Evolutionary conservation across 2,797 vertebrate genomes (phyloP).

Genomic region (Nannoperca obscura): DNA sequence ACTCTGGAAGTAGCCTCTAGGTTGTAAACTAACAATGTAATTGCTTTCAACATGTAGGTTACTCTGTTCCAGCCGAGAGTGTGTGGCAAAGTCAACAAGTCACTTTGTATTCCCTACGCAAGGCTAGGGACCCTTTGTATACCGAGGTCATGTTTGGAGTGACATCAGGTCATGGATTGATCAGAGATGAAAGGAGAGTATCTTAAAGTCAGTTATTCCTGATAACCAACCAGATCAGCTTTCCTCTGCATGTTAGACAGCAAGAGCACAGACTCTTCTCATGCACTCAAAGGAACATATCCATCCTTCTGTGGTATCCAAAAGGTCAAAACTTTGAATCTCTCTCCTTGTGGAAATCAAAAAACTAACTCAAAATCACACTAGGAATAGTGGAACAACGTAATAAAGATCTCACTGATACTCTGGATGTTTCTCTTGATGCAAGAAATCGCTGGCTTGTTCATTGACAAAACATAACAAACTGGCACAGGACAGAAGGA

Average conservation of each 20-base stretch:
- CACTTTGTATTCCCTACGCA: neutral
- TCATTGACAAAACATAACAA: too few relatives aligned
- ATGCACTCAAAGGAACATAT: neutral
- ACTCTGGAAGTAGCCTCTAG: neutral
- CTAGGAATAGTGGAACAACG: too few relatives aligned
- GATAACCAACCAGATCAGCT: neutral
- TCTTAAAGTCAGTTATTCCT: conserved; percentile 7
- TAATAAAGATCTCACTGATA: too few relatives aligned
- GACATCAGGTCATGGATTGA: neutral
- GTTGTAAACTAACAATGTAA: neutral
- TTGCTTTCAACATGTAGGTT: neutral
- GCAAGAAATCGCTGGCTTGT: too few relatives aligned
- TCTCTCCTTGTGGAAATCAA: too few relatives aligned
- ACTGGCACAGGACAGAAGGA: too few relatives aligned
- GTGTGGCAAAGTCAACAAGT: neutral
- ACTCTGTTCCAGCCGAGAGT: neutral
- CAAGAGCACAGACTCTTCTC: too few relatives aligned
- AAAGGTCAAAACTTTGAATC: too few relatives aligned
- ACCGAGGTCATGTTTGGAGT: neutral
- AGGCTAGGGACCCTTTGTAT: neutral
- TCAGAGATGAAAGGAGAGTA: neutral
- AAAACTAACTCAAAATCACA: too few relatives aligned
- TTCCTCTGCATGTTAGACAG: neutral
- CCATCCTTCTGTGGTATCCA: too few relatives aligned
- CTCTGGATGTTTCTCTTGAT: too few relatives aligned